Base-by-base conservation (phyloP, 2,888 invertebrate species). In the Cerastoderma edule region DNA sequence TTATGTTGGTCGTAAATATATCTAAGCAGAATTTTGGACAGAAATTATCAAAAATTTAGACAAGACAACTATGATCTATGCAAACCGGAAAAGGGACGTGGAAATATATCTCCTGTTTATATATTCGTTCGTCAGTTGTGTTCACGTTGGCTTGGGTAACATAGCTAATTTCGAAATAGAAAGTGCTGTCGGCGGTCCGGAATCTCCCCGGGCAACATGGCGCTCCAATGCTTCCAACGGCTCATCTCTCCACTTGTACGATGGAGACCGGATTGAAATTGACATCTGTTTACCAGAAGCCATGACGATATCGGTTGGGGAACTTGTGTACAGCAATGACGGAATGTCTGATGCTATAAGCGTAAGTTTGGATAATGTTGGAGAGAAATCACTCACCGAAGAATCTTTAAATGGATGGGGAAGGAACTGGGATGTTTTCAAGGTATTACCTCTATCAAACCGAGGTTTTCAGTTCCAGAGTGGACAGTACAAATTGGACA, bases 241-340 rank as follows among this genome's bases (percentile, higher is more conserved):
- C 2, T 24, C 57, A 13, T 66, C 78, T 0, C 57, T 77, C 10
- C 63, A 68, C 24, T 44, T 75, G 57, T 74, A 53, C 13, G 30
- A 72, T 22, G 78, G 78, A 5, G 77, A 78, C 30, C 48, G 8
- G 10, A 33, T 80, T 16, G 44, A 57, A 32, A 2, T 80, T 19
- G 63, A 68, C 32, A 22, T 80, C 24, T 80, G 80, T 65, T 10
- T 70, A 35, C 5, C 30, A 13, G 64, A 75, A 24, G 0, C 35
- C 27, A 33, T 56, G 4, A 39, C 46, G 0, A 19, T 80, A 13
- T 33, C 39, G 5, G 39, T 75, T 28, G 46, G 28, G 2, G 60
- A 22, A 4, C 22, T 80, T 5, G 6, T 67, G 0, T 75, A 75
- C 57, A 78, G 75, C 2, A 80, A 80, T 56, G 80, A 80, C 33